A percentile compares a stretch with the other conserved stretches of the same genome.
Conservation (phyloP, 2,888 invertebrate genomes). For the Ennomos quercinarius region DNA sequence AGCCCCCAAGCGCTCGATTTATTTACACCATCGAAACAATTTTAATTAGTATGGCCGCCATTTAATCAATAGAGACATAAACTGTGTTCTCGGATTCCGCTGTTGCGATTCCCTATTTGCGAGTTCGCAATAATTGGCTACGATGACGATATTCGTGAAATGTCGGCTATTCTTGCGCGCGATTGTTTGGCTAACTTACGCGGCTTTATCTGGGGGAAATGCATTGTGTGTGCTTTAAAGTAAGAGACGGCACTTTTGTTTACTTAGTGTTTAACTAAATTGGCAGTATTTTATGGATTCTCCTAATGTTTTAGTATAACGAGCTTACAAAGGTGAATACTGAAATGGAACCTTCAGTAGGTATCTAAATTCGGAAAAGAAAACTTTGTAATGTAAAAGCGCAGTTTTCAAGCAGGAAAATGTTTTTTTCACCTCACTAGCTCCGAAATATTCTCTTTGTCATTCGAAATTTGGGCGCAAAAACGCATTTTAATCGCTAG, state of each 20-base stretch:
- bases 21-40: constrained; percentile 68
- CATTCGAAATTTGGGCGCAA: too few relatives aligned
- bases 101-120: constrained; percentile 57
- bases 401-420: too few relatives aligned
- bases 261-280: constrained; percentile 23
- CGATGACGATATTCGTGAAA: constrained; percentile 66
- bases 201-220: constrained; percentile 13
- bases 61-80: constrained; percentile 78
- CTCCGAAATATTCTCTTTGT: too few relatives aligned
- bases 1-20: constrained; percentile 60
- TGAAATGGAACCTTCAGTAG: too few relatives aligned
- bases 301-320: too few relatives aligned
- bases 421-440: too few relatives aligned
- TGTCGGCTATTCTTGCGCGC: constrained; percentile 54
- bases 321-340: too few relatives aligned
- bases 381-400: too few relatives aligned
- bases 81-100: constrained; percentile 55
- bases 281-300: constrained; percentile 9
- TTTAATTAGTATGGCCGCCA: constrained; percentile 70
- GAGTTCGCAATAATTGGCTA: constrained; percentile 71
- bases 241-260: constrained; percentile 29
- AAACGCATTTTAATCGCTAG: too few relatives aligned
- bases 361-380: too few relatives aligned
- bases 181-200: constrained; percentile 49
- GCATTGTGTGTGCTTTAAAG: constrained; percentile 32